phyloP scores from a whole-genome alignment of 2,113 vertebrate genomes.

The Zosterops hypoxanthus region DNA sequence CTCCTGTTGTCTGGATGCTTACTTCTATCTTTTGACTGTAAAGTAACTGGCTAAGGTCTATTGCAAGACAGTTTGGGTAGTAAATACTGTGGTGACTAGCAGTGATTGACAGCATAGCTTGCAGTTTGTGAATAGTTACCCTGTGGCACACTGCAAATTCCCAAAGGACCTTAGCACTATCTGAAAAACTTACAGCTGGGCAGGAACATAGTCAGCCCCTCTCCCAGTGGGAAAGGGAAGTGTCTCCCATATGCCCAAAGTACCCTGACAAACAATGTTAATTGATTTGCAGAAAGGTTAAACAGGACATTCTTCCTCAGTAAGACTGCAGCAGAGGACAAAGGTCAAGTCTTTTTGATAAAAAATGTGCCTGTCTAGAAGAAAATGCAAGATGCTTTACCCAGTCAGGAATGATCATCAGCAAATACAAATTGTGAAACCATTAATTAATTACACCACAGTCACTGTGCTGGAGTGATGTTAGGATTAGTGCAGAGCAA shows the following conservation, averaged over 20 bases:
- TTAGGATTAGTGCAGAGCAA: background rate
- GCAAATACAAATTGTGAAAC: background rate
- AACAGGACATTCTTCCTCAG: background rate
- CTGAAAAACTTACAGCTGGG: background rate
- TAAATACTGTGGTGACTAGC: background rate
- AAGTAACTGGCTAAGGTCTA: background rate
- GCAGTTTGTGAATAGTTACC: background rate
- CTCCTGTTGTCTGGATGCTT: background rate
- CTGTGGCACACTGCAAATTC: background rate
- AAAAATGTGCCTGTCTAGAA: background rate
- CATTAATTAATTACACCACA: background rate
- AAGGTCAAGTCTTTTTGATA: background rate
- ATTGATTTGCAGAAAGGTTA: background rate
- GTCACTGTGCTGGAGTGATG: background rate
- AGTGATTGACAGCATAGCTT: background rate
- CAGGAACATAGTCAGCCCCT: background rate
- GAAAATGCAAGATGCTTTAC: background rate
- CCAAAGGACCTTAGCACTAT: background rate
- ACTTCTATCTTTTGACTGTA: background rate
- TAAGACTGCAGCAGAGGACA: background rate
- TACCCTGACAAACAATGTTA: background rate
- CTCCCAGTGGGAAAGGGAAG: background rate
- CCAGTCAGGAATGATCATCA: background rate
- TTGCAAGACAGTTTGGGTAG: background rate
- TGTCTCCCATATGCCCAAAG: background rate